Conservation (phyloP, 2,797 vertebrate species). For the Mus caroli region DNA sequence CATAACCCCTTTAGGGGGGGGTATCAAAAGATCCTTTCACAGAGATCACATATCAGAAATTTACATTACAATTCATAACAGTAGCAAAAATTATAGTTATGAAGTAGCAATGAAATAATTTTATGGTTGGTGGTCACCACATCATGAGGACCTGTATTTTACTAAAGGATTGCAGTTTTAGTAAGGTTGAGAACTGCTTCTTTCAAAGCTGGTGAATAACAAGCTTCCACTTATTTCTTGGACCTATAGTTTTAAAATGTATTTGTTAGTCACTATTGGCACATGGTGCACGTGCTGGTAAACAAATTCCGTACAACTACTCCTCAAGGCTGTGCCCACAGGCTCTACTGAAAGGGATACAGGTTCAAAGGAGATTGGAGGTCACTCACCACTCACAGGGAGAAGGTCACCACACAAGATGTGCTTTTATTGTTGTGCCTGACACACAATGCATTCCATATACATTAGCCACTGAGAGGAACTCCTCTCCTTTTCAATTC, state of each 20-base stretch:
- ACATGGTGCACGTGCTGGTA: not conserved
- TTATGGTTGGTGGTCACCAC: not conserved
- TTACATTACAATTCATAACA: not conserved
- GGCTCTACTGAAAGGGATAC: not conserved
- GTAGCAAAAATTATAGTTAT: not conserved
- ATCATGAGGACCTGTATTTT: not conserved
- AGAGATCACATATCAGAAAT: not conserved
- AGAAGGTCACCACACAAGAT: not conserved
- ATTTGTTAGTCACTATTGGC: not conserved
- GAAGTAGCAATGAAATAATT: not conserved
- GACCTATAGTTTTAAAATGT: slow-evolving; percentile 1
- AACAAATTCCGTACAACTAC: not conserved
- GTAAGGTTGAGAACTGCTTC: not conserved
- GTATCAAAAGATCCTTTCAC: not conserved
- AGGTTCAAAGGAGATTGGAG: not conserved
- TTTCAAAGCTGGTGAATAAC: not conserved
- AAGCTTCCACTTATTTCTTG: not conserved
- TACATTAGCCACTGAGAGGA: not conserved
- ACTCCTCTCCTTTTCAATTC: not conserved
- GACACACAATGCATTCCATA: not conserved
- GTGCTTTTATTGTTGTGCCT: not conserved
- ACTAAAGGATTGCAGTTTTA: not conserved
- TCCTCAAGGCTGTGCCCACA: not conserved
- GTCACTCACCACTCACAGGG: not conserved
- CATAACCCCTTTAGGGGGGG: not conserved